phyloP scores from a whole-genome alignment of 2,797 vertebrate genomes.

The Microchirus variegatus region DNA sequence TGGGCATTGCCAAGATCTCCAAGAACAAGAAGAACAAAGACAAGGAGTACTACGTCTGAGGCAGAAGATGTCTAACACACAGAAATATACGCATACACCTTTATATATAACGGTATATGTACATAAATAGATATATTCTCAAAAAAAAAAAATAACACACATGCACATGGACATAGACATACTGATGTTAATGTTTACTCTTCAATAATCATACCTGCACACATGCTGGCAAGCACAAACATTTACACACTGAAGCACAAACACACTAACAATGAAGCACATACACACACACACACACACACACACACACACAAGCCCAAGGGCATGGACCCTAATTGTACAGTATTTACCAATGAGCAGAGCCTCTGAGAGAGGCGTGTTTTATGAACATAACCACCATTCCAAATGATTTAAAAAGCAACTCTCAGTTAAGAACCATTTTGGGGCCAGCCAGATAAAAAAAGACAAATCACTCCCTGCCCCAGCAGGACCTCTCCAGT shows the following conservation, averaged over 20 bases:
- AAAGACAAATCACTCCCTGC: conserved; percentile 51
- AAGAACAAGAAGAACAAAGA: conserved; percentile 99
- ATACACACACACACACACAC: conserved; percentile 28
- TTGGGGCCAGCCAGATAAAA: conserved; percentile 38
- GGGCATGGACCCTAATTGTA: conserved; percentile 71
- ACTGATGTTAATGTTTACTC: conserved; percentile 75
- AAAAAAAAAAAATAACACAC: conserved; percentile 61
- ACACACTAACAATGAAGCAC: conserved; percentile 41
- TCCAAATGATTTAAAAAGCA: conserved; percentile 68
- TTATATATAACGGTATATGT: conserved; percentile 87
- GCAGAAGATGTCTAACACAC: conserved; percentile 50
- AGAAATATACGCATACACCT: conserved; percentile 83
- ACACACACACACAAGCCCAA: conserved; percentile 46
- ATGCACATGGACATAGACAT: conserved; percentile 66
- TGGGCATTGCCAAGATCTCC: conserved; percentile 96
- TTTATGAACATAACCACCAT: conserved; percentile 72
- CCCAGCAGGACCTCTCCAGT: conserved; percentile 41
- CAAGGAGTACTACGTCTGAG: conserved; percentile 99
- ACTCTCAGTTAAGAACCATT: conserved; percentile 57
- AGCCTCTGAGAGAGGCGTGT: conserved; percentile 66
- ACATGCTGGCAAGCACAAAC: conserved; percentile 66
- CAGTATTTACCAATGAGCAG: conserved; percentile 77
- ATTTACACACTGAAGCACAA: conserved; percentile 48
- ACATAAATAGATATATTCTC: conserved; percentile 86
- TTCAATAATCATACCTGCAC: conserved; percentile 59